phyloP scores from a whole-genome alignment of 2,888 invertebrate species.

The Harmothoe impar region DNA sequence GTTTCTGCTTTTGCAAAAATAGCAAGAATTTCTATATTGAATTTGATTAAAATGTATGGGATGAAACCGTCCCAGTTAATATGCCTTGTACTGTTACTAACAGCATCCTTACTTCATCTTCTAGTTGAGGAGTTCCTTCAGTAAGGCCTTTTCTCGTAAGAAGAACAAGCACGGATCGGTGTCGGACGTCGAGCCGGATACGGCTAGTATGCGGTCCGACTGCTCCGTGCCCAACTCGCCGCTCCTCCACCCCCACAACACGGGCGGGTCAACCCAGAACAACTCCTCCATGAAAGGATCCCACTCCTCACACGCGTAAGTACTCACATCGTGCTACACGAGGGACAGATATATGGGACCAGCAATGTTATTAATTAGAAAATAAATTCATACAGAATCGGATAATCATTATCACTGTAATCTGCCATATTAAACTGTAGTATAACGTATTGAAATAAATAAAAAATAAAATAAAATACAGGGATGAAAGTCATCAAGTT shows the following conservation, averaged over 20 bases:
- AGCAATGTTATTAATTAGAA: conserved; percentile 22
- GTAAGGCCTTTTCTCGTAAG: conserved; percentile 95
- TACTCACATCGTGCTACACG: conserved; percentile 67
- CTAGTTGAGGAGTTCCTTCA: conserved; percentile 95
- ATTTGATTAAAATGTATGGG: too few species aligned
- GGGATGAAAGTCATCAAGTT: too few species aligned
- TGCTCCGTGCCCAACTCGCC: conserved; percentile 86
- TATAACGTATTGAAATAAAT: too few species aligned
- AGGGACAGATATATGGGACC: too few species aligned
- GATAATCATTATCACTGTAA: too few species aligned
- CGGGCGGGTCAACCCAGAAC: neutral
- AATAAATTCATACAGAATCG: too few species aligned
- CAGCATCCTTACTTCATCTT: conserved; percentile 23
- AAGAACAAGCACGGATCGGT: conserved; percentile 82
- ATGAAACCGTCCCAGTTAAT: too few species aligned
- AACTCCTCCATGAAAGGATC: conserved; percentile 81
- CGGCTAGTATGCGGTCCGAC: conserved; percentile 82
- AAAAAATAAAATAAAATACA: too few species aligned
- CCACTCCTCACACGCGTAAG: conserved; percentile 85
- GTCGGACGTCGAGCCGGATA: conserved; percentile 85
- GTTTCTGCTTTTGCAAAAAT: too few species aligned
- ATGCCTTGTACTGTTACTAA: too few species aligned
- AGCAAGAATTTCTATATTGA: too few species aligned
- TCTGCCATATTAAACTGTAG: too few species aligned
- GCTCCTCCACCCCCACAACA: conserved; percentile 80